Evolutionary conservation across 2,797 vertebrate genomes (phyloP), one percentile per base, ranked within the genome.

Genomic region (Benthosema pterotum): DNA sequence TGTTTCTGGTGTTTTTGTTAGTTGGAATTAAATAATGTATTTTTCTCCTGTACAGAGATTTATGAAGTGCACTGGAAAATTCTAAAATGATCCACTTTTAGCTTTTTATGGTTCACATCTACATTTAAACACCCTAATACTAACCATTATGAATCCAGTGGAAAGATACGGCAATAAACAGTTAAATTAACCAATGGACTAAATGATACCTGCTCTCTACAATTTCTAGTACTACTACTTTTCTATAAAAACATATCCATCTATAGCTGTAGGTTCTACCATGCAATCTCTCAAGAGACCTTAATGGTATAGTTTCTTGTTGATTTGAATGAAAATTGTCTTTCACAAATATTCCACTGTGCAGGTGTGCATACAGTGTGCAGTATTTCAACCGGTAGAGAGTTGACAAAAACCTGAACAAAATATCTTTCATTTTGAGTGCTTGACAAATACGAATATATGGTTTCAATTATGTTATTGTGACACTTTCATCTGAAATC

Each of bases 171-270:
- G 25, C 3, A 16, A n/a, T 11, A 22, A 2, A 38, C 5, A 47
- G 42, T 22, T 52, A 14, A 16, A 32, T 11, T 9, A 42, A 28
- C 56, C 19, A 25, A 25, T 25, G 22, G 5, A 25, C 22, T 25
- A 5, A 25, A 25, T 25, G 22, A 25, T 25, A 52, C 65, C 69
- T 66, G 62, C 19, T 42, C 49, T 16, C 4, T 3, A 9, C 32
- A 7, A n/a, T n/a, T n/a, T n/a, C n/a, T n/a, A n/a, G n/a, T n/a
- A 25, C 3, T 32, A 32, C 28, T 32, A 32, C 28, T 32, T 5
- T 32, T 32, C 32, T 38, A 38, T 6, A 38, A n/a, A n/a, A n/a
- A 2, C 11, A 38, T 38, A 38, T 38, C 28, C 28, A 4, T 28
- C 28, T 38, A 38, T 38, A 38, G 32, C 32, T 38, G 32, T 38